A percentile compares a stretch with the other conserved stretches of the same genome.
Conservation (phyloP, 2,797 vertebrate genomes). For the Pteropus rufus region DNA sequence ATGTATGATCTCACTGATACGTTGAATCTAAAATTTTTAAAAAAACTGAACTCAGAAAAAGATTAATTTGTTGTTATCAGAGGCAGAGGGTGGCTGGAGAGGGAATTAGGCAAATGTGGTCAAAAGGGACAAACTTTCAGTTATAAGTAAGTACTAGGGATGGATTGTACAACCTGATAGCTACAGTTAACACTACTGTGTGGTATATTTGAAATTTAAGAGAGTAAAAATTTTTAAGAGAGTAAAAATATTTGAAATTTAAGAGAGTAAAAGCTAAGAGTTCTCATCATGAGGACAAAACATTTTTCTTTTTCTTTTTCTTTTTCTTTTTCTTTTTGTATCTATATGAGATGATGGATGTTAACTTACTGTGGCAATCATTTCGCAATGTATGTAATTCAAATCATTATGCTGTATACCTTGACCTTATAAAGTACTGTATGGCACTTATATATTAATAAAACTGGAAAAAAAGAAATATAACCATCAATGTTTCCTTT, state of each 20-base stretch:
- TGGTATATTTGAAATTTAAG: neutral
- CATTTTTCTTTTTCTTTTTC: neutral
- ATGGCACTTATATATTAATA: neutral
- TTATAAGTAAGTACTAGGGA: neutral
- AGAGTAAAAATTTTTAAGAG: no score
- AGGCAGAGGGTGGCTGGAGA: no score
- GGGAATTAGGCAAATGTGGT: neutral
- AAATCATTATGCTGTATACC: neutral
- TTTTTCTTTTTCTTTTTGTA: neutral
- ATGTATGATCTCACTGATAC: neutral
- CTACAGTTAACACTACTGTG: neutral
- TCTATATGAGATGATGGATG: neutral
- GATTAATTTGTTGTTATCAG: neutral
- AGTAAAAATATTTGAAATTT: no score
- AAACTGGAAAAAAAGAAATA: neutral
- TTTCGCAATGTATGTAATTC: neutral
- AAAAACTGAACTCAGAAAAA: neutral
- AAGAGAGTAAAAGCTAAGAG: neutral
- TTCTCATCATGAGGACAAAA: neutral
- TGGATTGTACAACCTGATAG: neutral
- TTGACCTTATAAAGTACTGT: neutral
- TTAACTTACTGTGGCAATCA: neutral
- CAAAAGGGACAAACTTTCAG: neutral
- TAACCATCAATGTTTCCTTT: constrained; percentile 3
- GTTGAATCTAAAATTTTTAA: neutral